phyloP scores from a whole-genome alignment of 23 tunicate species.

The Botrylloides violaceus region DNA sequence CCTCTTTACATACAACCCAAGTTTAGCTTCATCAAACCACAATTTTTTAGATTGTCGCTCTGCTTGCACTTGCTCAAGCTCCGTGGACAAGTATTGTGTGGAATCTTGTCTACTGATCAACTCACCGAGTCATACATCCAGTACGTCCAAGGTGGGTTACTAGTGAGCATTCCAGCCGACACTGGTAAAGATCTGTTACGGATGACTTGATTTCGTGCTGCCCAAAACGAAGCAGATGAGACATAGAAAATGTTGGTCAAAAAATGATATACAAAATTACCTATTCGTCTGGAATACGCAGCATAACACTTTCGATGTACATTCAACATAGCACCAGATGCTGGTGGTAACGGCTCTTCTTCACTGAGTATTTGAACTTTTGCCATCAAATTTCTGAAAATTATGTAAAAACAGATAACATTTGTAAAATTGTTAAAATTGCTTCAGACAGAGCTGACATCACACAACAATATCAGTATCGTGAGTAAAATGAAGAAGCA shows the following conservation, averaged over 20 bases:
- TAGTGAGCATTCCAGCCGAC: slow-evolving; percentile 35
- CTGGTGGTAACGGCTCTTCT: slow-evolving; percentile 14
- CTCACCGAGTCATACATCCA: slow-evolving; percentile 81
- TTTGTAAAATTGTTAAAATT: background rate
- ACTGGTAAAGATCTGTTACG: too few relatives aligned
- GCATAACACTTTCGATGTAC: slow-evolving; percentile 7
- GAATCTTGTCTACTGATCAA: slow-evolving; percentile 25
- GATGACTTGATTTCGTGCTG: too few relatives aligned
- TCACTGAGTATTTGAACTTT: slow-evolving; percentile 35
- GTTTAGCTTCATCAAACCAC: too few relatives aligned
- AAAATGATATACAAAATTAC: too few relatives aligned
- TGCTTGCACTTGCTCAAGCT: background rate
- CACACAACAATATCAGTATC: too few relatives aligned
- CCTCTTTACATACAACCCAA: too few relatives aligned
- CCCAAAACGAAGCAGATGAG: background rate
- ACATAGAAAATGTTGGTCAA: too few relatives aligned
- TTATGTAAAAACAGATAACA: background rate
- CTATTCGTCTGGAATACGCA: too few relatives aligned
- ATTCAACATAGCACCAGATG: slow-evolving; percentile 16
- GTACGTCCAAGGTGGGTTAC: slow-evolving; percentile 63
- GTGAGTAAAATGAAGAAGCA: too few relatives aligned
- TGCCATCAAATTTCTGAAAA: slow-evolving; percentile 30
- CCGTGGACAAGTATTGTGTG: slow-evolving; percentile 56
- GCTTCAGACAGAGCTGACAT: too few relatives aligned
- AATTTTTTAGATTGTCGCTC: background rate